Conservation (phyloP, 2,888 invertebrate genomes). For the Agonopterix subpropinquella region DNA sequence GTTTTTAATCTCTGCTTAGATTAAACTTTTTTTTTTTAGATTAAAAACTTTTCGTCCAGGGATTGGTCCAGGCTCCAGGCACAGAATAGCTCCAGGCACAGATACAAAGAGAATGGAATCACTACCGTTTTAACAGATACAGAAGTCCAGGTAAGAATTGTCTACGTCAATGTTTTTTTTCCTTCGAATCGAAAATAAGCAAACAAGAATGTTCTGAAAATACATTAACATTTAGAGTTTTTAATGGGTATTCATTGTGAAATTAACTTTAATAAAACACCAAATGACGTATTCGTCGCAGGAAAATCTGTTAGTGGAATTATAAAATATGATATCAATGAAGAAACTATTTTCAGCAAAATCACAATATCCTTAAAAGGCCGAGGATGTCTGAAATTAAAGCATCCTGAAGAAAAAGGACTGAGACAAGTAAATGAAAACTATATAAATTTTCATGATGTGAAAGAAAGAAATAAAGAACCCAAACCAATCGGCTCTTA, state of each 20-base stretch:
- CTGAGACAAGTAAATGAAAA: constrained; percentile 7
- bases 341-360: constrained; percentile 23
- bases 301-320: constrained; percentile 28
- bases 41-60: too few species aligned
- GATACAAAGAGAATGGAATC: too few species aligned
- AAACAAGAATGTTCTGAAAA: too few species aligned
- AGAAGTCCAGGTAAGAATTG: too few species aligned
- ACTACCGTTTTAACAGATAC: too few species aligned
- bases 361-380: constrained; percentile 29
- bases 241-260: constrained; percentile 32
- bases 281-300: constrained; percentile 19
- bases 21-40: too few species aligned
- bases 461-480: constrained; percentile 8
- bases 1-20: too few species aligned
- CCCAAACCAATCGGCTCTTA: constrained; percentile 10
- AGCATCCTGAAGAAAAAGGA: constrained; percentile 1
- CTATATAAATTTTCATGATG: constrained; percentile 11
- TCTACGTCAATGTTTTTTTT: too few species aligned
- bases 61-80: too few species aligned
- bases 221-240: too few species aligned
- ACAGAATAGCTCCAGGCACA: too few species aligned
- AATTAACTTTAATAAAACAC: constrained; percentile 25
- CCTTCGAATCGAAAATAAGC: too few species aligned
- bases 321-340: constrained; percentile 30
- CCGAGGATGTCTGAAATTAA: not conserved